A percentile compares a stretch with the other conserved stretches of the same genome.
phyloP scores from a whole-genome alignment of 2,797 vertebrate species.

The Mareca strepera region DNA sequence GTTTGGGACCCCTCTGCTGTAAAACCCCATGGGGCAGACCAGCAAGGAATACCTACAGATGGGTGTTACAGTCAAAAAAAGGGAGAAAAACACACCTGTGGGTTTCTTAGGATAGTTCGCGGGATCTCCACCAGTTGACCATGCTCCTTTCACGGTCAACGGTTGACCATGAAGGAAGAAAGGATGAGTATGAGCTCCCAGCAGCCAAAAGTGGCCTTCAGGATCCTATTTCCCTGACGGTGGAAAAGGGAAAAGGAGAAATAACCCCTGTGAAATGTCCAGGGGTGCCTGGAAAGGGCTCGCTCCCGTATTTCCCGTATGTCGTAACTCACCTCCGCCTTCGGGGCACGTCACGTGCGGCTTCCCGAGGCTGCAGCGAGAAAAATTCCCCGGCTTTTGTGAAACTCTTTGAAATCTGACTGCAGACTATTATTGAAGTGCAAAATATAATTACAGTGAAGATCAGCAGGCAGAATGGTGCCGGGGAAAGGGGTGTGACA shows the following conservation, averaged over 20 bases:
- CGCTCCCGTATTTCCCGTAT: rapidly evolving
- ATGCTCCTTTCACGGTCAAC: no score
- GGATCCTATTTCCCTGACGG: rapidly evolving
- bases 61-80: not conserved
- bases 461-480: not conserved
- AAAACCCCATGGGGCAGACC: not conserved
- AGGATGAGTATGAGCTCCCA: rapidly evolving
- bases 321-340: not conserved
- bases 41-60: not conserved
- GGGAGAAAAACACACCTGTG: not conserved
- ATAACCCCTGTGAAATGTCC: not conserved
- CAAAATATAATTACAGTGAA: not conserved
- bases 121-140: not conserved
- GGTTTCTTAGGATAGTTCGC: not conserved
- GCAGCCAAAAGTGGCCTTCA: not conserved
- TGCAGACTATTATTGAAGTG: not conserved
- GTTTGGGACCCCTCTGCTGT: not conserved
- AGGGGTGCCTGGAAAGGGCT: not conserved
- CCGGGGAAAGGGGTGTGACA: not conserved
- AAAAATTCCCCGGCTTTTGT: not conserved
- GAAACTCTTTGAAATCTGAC: not conserved
- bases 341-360: not conserved
- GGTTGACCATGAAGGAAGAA: not conserved
- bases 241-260: not conserved
- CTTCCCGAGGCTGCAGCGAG: not conserved